Conservation (phyloP, 2,113 vertebrate genomes). For the Scophthalmus maximus region DNA sequence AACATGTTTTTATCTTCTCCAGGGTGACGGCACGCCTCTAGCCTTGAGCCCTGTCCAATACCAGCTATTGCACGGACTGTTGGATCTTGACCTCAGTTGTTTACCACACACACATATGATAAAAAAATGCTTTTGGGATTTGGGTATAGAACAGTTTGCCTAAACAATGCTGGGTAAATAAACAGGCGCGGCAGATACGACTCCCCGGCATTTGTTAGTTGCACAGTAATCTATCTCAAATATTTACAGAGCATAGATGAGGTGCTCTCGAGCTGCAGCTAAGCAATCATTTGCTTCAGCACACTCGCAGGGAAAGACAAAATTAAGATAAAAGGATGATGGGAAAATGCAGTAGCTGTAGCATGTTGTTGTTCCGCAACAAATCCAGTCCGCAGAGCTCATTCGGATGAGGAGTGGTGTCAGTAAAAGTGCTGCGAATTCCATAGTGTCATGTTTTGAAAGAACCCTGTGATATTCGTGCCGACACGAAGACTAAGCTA, state of each 20-base stretch:
- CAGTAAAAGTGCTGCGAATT: neutral
- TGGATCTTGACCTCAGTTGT: slow-evolving; percentile 38
- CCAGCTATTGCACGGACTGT: slow-evolving; percentile 45
- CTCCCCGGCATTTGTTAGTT: slow-evolving; percentile 46
- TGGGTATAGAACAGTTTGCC: slow-evolving; percentile 4
- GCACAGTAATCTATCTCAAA: slow-evolving; percentile 50
- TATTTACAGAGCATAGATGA: slow-evolving; percentile 34
- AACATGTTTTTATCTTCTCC: neutral
- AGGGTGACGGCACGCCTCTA: neutral
- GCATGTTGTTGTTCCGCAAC: slow-evolving; percentile 1
- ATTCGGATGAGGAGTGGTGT: neutral
- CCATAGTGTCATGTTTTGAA: neutral
- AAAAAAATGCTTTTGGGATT: slow-evolving; percentile 45
- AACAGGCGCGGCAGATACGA: slow-evolving; percentile 52
- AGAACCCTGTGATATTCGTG: neutral
- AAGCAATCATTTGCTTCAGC: slow-evolving; percentile 44
- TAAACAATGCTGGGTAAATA: slow-evolving; percentile 53
- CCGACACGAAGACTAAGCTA: neutral
- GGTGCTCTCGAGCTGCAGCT: slow-evolving; percentile 14
- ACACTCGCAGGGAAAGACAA: slow-evolving; percentile 7
- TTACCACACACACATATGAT: slow-evolving; percentile 25
- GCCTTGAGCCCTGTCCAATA: slow-evolving; percentile 17
- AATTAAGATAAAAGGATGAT: slow-evolving; percentile 24
- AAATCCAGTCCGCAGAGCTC: neutral
- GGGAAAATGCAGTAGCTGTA: slow-evolving; percentile 7